Evolutionary conservation across 2,888 invertebrate species (phyloP).

Genomic region (Incurvaria masculella): DNA sequence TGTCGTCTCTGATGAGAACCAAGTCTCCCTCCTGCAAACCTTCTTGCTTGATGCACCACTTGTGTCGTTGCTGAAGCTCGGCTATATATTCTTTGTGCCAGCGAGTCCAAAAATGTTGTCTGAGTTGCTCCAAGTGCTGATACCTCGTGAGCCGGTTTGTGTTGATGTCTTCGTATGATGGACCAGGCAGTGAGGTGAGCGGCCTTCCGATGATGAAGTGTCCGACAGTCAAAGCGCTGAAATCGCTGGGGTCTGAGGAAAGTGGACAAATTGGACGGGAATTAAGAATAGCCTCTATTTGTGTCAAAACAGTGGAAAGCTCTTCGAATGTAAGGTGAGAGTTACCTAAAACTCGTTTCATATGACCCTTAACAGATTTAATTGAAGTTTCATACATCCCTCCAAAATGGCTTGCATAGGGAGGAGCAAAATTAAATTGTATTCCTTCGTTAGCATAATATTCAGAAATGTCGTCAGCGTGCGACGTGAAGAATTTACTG

Average conservation of each 20-base stretch:
- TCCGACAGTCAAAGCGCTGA: slow-evolving; percentile 21
- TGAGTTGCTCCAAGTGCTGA: slow-evolving; percentile 5
- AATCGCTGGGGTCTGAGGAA: slow-evolving; percentile 17
- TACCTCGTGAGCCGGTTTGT: neutral
- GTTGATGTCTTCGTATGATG: neutral
- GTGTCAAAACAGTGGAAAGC: slow-evolving; percentile 16
- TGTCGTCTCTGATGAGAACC: slow-evolving; percentile 17
- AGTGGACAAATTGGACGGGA: slow-evolving; percentile 17
- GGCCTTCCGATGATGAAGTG: slow-evolving; percentile 22
- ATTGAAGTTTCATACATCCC: neutral
- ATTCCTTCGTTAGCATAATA: neutral
- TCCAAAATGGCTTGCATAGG: slow-evolving; percentile 15
- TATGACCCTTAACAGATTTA: neutral
- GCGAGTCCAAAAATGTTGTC: slow-evolving; percentile 7
- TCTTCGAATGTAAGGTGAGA: slow-evolving; percentile 10
- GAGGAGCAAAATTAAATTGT: slow-evolving; percentile 2
- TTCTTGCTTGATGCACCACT: neutral
- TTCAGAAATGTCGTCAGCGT: neutral
- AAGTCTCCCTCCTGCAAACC: slow-evolving; percentile 8
- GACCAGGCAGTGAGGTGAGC: slow-evolving; percentile 1
- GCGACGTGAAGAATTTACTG: neutral
- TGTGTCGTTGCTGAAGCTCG: slow-evolving; percentile 5
- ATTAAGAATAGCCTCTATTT: slow-evolving; percentile 18
- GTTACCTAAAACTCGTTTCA: neutral
- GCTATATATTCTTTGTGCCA: slow-evolving; percentile 6